These are phyloP conservation scores for Atherinomorus stipes DNA, from an alignment of 2,113 vertebrate genomes.

Conservation along the genomic window DNA sequence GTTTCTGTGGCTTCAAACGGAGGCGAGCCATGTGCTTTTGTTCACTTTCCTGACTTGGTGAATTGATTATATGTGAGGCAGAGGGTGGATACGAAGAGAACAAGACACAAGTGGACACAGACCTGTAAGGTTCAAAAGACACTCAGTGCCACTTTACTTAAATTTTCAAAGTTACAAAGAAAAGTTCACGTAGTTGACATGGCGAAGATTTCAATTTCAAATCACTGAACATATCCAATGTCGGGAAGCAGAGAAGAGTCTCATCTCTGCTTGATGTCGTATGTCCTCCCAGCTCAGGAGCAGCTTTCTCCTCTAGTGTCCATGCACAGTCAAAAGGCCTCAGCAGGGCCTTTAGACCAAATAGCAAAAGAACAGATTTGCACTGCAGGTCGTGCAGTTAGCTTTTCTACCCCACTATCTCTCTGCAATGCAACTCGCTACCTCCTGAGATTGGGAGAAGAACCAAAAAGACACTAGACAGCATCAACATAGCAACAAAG, in stretches of 20 bases:
- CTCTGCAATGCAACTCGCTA: conserved; percentile 64
- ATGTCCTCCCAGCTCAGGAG: conserved; percentile 77
- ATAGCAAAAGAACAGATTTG: conserved; percentile 50
- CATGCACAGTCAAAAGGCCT: conserved; percentile 67
- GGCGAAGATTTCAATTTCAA: conserved; percentile 70
- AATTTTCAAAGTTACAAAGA: conserved; percentile 79
- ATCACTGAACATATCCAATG: conserved; percentile 74
- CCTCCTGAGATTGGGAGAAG: conserved; percentile 78
- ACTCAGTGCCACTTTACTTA: conserved; percentile 80
- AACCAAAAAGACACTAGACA: conserved; percentile 78
- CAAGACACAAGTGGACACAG: conserved; percentile 57
- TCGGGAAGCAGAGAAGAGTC: conserved; percentile 61
- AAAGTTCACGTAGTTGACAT: conserved; percentile 78
- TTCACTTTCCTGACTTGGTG: conserved; percentile 13
- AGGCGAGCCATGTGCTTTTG: conserved; percentile 22
- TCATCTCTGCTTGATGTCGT: conserved; percentile 58
- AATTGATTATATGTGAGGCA: conserved; percentile 31
- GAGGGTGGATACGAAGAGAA: conserved; percentile 18
- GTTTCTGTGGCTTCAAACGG: conserved; percentile 39
- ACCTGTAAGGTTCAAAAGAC: conserved; percentile 78
- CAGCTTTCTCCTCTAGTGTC: conserved; percentile 70
- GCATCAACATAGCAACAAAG: conserved; percentile 77
- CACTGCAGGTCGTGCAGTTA: conserved; percentile 56
- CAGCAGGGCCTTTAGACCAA: conserved; percentile 53
- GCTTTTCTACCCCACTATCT: conserved; percentile 53